These are phyloP conservation scores for Semaprochilodus insignis DNA, from an alignment of 2,797 vertebrate genomes.

Conservation along the genomic window DNA sequence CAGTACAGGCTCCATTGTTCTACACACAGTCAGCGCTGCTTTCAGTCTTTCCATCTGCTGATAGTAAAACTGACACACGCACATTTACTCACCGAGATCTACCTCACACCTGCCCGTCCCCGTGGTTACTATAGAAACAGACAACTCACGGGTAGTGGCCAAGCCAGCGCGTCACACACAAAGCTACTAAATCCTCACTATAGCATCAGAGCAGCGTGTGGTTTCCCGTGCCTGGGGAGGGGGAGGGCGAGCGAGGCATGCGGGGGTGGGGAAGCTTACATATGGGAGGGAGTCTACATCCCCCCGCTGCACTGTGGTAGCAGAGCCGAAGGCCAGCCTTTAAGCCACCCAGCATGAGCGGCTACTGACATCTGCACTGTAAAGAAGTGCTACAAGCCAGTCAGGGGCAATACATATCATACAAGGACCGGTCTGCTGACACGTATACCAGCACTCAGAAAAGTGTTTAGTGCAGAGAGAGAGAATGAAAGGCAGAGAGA, in stretches of 20 bases:
- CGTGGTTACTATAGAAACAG: constrained; percentile 62
- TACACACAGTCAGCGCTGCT: constrained; percentile 18
- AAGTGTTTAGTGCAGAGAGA: too few relatives aligned
- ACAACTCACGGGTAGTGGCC: constrained; percentile 57
- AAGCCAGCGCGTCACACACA: constrained; percentile 37
- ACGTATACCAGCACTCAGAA: too few relatives aligned
- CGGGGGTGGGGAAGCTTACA: constrained; percentile 35
- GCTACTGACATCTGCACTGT: background rate
- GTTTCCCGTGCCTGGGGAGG: background rate
- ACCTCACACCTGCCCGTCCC: constrained; percentile 56
- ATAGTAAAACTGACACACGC: constrained; percentile 46
- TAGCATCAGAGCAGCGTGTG: constrained; percentile 12
- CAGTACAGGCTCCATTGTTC: constrained; percentile 7
- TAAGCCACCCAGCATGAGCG: background rate
- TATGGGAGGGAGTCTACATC: background rate
- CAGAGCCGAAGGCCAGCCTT: background rate
- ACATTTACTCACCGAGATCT: constrained; percentile 27
- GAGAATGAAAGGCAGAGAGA: too few relatives aligned
- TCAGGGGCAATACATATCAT: too few relatives aligned
- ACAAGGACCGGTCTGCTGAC: too few relatives aligned
- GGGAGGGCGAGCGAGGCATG: constrained; percentile 12
- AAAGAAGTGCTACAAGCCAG: background rate
- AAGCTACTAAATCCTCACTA: constrained; percentile 47
- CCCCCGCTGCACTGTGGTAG: background rate
- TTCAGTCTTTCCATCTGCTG: constrained; percentile 19